Percentiles rank a stretch among this genome's conserved stretches.
These are phyloP conservation scores for Vimba vimba DNA, from an alignment of 2,113 vertebrate species.

Conservation along the genomic window DNA sequence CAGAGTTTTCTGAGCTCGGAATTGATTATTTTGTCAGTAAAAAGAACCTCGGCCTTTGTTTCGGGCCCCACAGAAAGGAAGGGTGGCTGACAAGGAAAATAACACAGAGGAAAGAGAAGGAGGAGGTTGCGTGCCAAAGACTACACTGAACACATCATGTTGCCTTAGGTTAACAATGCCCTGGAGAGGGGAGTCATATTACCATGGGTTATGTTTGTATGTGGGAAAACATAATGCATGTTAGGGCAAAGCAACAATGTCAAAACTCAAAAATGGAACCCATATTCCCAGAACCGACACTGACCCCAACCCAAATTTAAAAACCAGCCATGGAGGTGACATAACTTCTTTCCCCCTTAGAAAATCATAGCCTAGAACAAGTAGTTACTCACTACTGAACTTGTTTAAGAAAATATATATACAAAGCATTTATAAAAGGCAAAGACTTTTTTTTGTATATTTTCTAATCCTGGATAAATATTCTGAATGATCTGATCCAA, in stretches of 20 bases:
- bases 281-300: neutral
- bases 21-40: neutral
- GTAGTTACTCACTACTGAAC: neutral
- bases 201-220: neutral
- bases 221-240: neutral
- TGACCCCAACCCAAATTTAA: neutral
- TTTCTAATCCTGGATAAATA: neutral
- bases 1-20: neutral
- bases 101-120: neutral
- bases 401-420: neutral
- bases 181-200: slow-evolving; percentile 35
- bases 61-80: neutral
- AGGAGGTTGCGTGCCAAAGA: slow-evolving; percentile 14
- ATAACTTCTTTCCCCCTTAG: neutral
- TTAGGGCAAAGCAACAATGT: neutral
- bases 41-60: neutral
- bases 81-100: neutral
- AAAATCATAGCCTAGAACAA: neutral
- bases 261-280: neutral
- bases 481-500: too few relatives aligned
- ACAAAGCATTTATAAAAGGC: neutral
- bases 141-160: neutral
- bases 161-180: slow-evolving; percentile 21
- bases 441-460: neutral
- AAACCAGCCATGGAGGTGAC: too few relatives aligned